A percentile compares a stretch with the other conserved stretches of the same genome.
These are phyloP conservation scores for Tigriopus californicus DNA, from an alignment of 2,888 invertebrate species.

Conservation along the genomic window DNA sequence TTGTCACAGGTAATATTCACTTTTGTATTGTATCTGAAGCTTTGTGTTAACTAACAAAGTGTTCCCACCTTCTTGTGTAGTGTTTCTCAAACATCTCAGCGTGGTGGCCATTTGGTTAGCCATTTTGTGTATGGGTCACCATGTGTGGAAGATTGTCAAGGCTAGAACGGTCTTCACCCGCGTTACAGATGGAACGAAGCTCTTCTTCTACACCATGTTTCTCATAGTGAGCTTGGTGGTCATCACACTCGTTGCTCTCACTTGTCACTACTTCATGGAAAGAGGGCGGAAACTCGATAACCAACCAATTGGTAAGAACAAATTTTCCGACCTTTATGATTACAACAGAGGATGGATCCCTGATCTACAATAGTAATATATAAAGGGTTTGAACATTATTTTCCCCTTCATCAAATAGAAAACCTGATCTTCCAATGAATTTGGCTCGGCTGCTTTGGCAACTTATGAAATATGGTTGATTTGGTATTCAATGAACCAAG, in stretches of 20 bases:
- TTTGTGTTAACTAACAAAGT: neutral
- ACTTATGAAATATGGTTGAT: too few species aligned
- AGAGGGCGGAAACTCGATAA: neutral
- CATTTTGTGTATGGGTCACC: slow-evolving; percentile 8
- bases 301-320: neutral
- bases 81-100: slow-evolving; percentile 3
- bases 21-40: neutral
- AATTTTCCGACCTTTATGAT: too few species aligned
- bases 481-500: too few species aligned
- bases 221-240: neutral
- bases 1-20: neutral
- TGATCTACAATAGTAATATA: too few species aligned
- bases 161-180: slow-evolving; percentile 13
- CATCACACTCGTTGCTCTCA: neutral
- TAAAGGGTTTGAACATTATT: too few species aligned
- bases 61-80: neutral
- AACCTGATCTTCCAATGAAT: too few species aligned
- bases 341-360: too few species aligned
- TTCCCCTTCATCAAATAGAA: too few species aligned
- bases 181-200: slow-evolving; percentile 3
- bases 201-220: neutral
- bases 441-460: too few species aligned
- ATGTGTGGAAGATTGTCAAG: slow-evolving; percentile 14
- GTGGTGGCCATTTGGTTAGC: slow-evolving; percentile 6
- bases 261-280: slow-evolving; percentile 1